Conservation (phyloP, 1,140 invertebrate species). For the Mactra quadrangularis region DNA sequence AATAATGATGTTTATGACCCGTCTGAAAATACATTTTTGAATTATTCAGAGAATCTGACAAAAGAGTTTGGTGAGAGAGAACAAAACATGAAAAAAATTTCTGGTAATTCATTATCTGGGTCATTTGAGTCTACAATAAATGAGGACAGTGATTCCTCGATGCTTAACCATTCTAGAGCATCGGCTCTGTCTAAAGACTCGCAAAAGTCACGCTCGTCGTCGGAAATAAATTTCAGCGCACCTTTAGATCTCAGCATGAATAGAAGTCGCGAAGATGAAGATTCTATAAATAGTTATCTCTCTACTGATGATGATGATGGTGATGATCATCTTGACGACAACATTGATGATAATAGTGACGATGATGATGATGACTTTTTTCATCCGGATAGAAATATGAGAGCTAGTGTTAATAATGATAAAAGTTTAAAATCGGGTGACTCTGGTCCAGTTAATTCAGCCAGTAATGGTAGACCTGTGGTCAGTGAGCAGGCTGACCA, state of each 20-base stretch:
- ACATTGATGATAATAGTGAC: slow-evolving; percentile 3
- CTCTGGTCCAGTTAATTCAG: background rate
- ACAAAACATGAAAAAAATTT: slow-evolving; percentile 53
- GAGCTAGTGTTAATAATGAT: slow-evolving; percentile 6
- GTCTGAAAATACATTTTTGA: slow-evolving; percentile 69
- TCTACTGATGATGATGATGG: slow-evolving; percentile 44
- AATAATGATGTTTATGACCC: slow-evolving; percentile 64
- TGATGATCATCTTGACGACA: slow-evolving; percentile 2
- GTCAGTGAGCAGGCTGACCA: slow-evolving; percentile 80
- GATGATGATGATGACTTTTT: slow-evolving; percentile 54
- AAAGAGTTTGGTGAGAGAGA: slow-evolving; percentile 19
- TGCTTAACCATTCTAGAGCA: slow-evolving; percentile 13
- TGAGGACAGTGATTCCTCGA: slow-evolving; percentile 35
- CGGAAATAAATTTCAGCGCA: slow-evolving; percentile 1
- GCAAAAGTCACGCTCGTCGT: background rate
- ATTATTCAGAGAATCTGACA: too few relatives aligned
- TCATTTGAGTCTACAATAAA: slow-evolving; percentile 14
- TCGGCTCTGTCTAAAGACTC: slow-evolving; percentile 47
- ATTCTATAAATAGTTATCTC: slow-evolving; percentile 29
- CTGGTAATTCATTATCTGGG: slow-evolving; percentile 14
- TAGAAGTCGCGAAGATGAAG: slow-evolving; percentile 41
- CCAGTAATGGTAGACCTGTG: background rate
- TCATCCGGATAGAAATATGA: slow-evolving; percentile 46
- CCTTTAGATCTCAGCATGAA: slow-evolving; percentile 70
- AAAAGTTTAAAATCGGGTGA: background rate